Evolutionary conservation across 2,888 invertebrate species (phyloP).

Genomic region (Cantharis rustica): DNA sequence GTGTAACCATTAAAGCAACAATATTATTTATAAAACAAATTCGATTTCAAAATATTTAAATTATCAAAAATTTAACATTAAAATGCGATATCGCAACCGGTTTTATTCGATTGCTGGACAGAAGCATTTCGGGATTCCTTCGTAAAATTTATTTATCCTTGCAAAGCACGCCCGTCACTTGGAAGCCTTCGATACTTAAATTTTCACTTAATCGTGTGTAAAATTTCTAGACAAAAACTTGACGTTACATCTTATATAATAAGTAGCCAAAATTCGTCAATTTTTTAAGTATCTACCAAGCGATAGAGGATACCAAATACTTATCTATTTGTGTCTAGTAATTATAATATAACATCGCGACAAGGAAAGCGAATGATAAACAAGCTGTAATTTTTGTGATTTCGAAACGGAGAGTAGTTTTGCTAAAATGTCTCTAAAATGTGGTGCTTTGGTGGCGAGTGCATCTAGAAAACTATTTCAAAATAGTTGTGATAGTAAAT

Average conservation of each 20-base stretch:
- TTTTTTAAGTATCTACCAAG: too few species aligned
- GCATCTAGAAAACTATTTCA: slow-evolving; percentile 11
- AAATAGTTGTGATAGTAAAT: not conserved
- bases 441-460: slow-evolving; percentile 1
- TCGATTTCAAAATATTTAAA: not conserved
- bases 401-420: not conserved
- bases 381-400: not conserved
- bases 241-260: not conserved
- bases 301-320: not conserved
- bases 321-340: not conserved
- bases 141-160: not conserved
- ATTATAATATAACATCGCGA: not conserved
- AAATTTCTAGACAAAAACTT: not conserved
- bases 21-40: not conserved
- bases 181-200: not conserved
- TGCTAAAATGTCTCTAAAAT: not conserved
- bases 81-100: not conserved
- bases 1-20: not conserved
- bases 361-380: not conserved
- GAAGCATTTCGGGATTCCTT: not conserved
- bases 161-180: not conserved
- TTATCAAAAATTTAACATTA: not conserved
- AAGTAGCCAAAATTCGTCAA: not conserved
- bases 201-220: not conserved
- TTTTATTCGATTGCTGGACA: not conserved